Evolutionary conservation across 2,113 vertebrate genomes (phyloP), one percentile per base, ranked within the genome.

Genomic region (Pampusana beccarii): DNA sequence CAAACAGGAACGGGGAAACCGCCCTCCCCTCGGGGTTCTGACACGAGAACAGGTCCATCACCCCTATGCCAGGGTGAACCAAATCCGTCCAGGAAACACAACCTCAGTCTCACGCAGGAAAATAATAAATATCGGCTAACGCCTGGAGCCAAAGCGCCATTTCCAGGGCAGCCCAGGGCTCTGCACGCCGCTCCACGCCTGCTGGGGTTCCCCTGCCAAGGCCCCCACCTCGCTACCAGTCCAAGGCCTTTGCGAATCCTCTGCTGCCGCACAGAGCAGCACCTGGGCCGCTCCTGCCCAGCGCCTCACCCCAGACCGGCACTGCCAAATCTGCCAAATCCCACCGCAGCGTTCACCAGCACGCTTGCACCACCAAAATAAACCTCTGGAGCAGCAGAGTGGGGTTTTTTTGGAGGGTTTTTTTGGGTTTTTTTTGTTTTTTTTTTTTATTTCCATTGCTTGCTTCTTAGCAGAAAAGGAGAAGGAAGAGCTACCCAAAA

Each of bases 31-130:
- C 3, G 1, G 25, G 20, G 19, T 14, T 36, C 6, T 15, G 53
- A 19, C 17, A 46, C 18, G 18, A 18, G 44, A 46, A 18, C 44
- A 9, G 44, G 18, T 46, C 18, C 44, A 46, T 10, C 56, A 50
- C 56, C 15, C 0, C 5, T n/a, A 44, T 46, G 23, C 2, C 2
- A 0, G 31, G 11, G 10, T 36, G 57, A 78, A 11, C 65, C 28
- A 19, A 51, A 54, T 10, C 72, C 91, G 13, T 16, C 50, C 67
- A 51, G 36, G 29, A n/a, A 44, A 51, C 29, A 7, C 19, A 57
- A n/a, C 44, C 66, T 7, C 46, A 20, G 26, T 5, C 65, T 56
- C 58, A 6, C 0, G n/a, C 31, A 50, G 51, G 26, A 31, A 29
- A 61, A 44, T 6, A 51, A 56, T 21, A 56, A 66, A 83, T 13